Evolutionary conservation across 2,113 vertebrate genomes (phyloP).

Genomic region (Oxygymnocypris stewartii): DNA sequence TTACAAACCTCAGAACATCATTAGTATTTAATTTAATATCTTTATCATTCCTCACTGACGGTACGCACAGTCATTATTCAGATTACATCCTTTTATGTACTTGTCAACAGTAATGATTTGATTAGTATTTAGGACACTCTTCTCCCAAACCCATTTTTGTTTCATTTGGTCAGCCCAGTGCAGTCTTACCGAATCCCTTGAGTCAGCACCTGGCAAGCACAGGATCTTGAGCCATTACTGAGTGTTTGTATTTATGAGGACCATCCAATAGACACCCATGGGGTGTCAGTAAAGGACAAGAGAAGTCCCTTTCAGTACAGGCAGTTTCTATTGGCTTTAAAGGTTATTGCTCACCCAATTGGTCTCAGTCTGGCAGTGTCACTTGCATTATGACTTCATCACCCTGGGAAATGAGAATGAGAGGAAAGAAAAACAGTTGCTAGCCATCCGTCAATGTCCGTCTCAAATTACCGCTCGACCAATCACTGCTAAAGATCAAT

Average conservation of each 20-base stretch:
- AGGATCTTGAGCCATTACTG: constrained; percentile 44
- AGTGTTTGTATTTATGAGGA: constrained; percentile 65
- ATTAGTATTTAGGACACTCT: not conserved
- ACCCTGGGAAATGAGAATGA: constrained; percentile 68
- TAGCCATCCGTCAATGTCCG: constrained; percentile 85
- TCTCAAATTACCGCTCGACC: constrained; percentile 81
- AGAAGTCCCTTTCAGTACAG: constrained; percentile 49
- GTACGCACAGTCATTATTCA: not conserved
- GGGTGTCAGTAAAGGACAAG: constrained; percentile 55
- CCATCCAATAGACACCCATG: constrained; percentile 57
- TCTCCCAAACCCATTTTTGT: not conserved
- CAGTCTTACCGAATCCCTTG: constrained; percentile 6
- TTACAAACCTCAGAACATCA: not conserved
- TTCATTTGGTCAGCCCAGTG: not conserved
- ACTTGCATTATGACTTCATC: constrained; percentile 77
- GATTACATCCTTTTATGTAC: not conserved
- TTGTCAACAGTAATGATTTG: not conserved
- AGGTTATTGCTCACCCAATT: constrained; percentile 73
- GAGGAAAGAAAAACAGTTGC: constrained; percentile 75
- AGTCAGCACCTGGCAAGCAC: constrained; percentile 6
- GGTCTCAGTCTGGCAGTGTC: constrained; percentile 71
- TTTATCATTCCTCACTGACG: not conserved
- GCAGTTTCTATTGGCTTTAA: constrained; percentile 68
- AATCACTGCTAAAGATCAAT: constrained; percentile 84
- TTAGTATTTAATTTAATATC: not conserved